A percentile compares a stretch with the other conserved stretches of the same genome.
Evolutionary conservation across 2,113 vertebrate species (phyloP).

Genomic region (Struthidea cinerea): DNA sequence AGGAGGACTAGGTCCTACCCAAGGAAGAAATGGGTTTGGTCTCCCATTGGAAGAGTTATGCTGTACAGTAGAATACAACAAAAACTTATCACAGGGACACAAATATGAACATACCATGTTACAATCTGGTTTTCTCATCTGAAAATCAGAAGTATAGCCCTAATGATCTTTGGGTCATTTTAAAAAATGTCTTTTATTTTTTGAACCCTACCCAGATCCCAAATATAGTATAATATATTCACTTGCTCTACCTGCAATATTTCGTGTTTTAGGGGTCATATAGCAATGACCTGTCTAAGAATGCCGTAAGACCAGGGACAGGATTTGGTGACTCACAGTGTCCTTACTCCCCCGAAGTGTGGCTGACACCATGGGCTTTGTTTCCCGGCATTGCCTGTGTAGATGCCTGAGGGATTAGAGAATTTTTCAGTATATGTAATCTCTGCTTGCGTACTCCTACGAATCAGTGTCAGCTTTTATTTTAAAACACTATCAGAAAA

Average conservation of each 20-base stretch:
- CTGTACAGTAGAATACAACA: not conserved
- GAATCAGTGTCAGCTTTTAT: not conserved
- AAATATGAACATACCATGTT: not conserved
- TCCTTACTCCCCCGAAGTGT: not conserved
- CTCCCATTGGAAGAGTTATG: not conserved
- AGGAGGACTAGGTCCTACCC: not conserved
- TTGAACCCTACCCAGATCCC: not conserved
- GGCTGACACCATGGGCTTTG: not conserved
- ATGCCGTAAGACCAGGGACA: not conserved
- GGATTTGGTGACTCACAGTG: rapidly evolving
- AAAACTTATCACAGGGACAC: not conserved
- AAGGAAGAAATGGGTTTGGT: not conserved
- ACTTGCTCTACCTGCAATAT: not conserved
- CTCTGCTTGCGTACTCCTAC: not conserved
- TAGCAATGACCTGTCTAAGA: not conserved
- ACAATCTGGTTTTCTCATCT: not conserved
- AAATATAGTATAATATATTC: not conserved
- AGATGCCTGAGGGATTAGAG: not conserved
- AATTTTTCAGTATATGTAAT: not conserved
- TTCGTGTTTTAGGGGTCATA: not conserved
- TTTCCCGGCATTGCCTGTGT: not conserved
- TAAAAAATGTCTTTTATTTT: not conserved
- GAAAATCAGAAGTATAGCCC: not conserved
- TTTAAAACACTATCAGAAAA: not conserved
- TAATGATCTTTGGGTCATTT: not conserved